Conservation (phyloP, 92 coral and sea anemone species). For the Parazoanthus darwini region DNA sequence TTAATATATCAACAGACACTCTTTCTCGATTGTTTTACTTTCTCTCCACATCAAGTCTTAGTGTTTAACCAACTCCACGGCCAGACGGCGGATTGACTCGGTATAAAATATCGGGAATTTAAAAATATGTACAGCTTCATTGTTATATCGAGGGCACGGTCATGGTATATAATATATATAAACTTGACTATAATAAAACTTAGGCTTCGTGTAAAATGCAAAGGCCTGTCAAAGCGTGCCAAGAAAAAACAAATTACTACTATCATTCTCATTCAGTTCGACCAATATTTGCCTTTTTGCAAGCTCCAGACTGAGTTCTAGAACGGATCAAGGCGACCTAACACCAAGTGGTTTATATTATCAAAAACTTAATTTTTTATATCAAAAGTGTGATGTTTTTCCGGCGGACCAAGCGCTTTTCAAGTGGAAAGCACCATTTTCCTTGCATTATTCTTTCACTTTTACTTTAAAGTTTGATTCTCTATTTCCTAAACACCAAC, state of each 20-base stretch:
- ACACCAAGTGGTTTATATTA: background rate
- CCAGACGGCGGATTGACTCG: conserved; percentile 19
- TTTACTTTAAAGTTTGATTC: background rate
- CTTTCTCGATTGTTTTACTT: conserved; percentile 23
- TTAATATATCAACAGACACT: background rate
- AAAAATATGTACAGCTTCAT: conserved; percentile 44
- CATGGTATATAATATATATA: conserved; percentile 24
- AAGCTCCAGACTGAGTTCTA: background rate
- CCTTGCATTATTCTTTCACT: background rate
- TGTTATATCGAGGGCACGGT: conserved; percentile 16
- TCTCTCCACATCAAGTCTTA: conserved; percentile 4
- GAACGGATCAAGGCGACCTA: background rate
- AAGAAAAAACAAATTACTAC: background rate
- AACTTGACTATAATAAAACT: conserved; percentile 36
- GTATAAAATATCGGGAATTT: conserved; percentile 41
- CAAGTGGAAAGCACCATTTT: too few relatives aligned
- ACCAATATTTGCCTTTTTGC: background rate
- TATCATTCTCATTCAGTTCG: background rate
- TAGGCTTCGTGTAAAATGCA: conserved; percentile 14
- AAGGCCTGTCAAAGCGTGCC: background rate
- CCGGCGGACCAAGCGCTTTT: background rate
- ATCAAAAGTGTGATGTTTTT: background rate
- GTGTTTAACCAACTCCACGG: conserved; percentile 26
- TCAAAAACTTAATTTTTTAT: background rate
- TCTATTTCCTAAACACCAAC: background rate